A percentile compares a stretch with the other conserved stretches of the same genome.
These are phyloP conservation scores for Laterallus jamaicensis DNA, from an alignment of 2,113 vertebrate species.

Conservation along the genomic window DNA sequence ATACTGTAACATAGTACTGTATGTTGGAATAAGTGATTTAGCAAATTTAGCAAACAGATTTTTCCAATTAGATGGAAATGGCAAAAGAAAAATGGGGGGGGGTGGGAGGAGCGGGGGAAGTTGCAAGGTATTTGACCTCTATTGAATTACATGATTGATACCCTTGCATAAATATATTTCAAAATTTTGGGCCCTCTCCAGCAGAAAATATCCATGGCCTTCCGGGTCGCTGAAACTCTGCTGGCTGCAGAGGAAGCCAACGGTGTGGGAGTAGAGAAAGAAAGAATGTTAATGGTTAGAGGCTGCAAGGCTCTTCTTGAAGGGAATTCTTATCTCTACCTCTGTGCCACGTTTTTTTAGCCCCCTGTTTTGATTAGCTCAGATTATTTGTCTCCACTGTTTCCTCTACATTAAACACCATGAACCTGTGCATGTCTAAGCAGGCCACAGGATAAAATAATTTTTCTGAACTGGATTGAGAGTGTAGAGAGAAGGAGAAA, in stretches of 20 bases:
- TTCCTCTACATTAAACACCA: not conserved
- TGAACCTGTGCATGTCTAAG: not conserved
- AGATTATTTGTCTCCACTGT: not conserved
- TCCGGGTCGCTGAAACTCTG: conserved; percentile 3
- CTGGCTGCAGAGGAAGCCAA: conserved; percentile 1
- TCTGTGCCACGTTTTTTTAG: not conserved
- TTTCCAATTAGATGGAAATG: conserved; percentile 52
- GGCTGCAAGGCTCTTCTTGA: not conserved
- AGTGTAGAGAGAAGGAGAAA: not conserved
- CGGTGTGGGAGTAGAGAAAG: not conserved
- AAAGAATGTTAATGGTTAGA: not conserved
- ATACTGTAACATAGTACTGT: conserved; percentile 21
- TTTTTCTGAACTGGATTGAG: not conserved
- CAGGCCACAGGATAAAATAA: not conserved
- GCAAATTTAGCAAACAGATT: conserved; percentile 40
- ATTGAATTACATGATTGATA: conserved; percentile 58
- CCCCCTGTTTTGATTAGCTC: not conserved
- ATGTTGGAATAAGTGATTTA: conserved; percentile 32
- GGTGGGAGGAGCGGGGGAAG: not conserved
- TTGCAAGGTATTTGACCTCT: conserved; percentile 18
- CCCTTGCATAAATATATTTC: conserved; percentile 31
- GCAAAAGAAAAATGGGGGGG: not conserved
- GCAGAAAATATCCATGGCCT: conserved; percentile 1
- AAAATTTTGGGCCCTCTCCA: not conserved
- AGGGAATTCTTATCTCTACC: not conserved